Evolutionary conservation across 2,888 invertebrate species (phyloP), one percentile per base, ranked within the genome.

Genomic region (Dorcus hopei): DNA sequence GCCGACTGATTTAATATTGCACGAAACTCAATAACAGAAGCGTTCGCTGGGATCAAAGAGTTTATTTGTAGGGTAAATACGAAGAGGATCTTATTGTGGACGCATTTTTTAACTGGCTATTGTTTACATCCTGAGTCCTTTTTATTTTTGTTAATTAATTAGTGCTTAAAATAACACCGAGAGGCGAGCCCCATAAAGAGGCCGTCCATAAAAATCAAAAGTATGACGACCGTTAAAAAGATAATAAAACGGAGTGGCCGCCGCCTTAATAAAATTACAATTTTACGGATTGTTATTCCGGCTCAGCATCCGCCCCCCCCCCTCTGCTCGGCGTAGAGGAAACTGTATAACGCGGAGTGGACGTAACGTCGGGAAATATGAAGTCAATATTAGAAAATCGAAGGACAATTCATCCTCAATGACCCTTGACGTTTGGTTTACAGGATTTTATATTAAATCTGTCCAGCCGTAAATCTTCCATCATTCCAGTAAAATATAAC

Each of bases 361-460:
- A 45, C 45, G 23, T 45, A 45, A 45, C 19, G 45, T 11, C 45
- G 23, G 45, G 45, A 45, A 45, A 45, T 45, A 23, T 45, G 45
- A 45, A 23, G 45, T 45, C 45, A 45, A 45, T 45, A 45, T 9
- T 45, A 45, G 19, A 45, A 23, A 45, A 45, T 19, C 26, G 45
- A 23, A 45, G 45, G 45, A 45, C 45, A 45, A 45, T 45, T 45
- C 45, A 45, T 45, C 45, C 45, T 45, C 45, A 45, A 45, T 45
- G 45, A 23, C 23, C 45, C 45, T 45, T 19, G 45, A 45, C 45
- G 45, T 45, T 45, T 45, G 45, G 45, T 45, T 45, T 45, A 45
- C 45, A 45, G 23, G 45, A 45, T 45, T 45, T 45, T 9, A 45
- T 45, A 45, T 45, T 45, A 45, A 45, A 45, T 45, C 45, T 45